Evolutionary conservation across 1,140 invertebrate species (phyloP).

Genomic region (Penaeus japonicus): DNA sequence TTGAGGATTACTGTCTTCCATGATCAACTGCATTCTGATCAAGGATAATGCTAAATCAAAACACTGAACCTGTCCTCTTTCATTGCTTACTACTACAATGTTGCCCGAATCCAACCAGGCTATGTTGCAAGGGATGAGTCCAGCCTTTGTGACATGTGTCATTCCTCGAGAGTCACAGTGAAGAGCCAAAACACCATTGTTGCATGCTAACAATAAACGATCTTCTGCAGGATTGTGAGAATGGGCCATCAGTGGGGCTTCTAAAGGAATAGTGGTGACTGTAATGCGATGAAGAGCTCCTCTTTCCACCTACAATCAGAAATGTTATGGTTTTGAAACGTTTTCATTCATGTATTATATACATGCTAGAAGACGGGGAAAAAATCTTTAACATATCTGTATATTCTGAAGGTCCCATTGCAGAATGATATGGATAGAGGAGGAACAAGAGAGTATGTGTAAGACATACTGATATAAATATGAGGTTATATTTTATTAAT

Average conservation of each 20-base stretch:
- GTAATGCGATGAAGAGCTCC: conserved; percentile 71
- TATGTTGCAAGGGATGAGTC: conserved; percentile 74
- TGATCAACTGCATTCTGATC: conserved; percentile 74
- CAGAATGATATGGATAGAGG: too few relatives aligned
- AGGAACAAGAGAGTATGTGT: too few relatives aligned
- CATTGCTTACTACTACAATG: conserved; percentile 75
- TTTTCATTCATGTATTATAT: neutral
- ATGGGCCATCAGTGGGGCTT: conserved; percentile 66
- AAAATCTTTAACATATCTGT: too few relatives aligned
- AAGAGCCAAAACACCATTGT: conserved; percentile 79
- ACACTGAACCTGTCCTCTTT: conserved; percentile 78
- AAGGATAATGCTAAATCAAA: conserved; percentile 77
- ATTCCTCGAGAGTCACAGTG: conserved; percentile 73
- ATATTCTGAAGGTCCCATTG: too few relatives aligned
- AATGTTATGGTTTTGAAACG: conserved; percentile 64
- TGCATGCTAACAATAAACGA: conserved; percentile 77
- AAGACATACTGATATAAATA: too few relatives aligned
- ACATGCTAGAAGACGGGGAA: too few relatives aligned
- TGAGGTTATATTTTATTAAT: too few relatives aligned
- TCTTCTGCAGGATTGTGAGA: conserved; percentile 71
- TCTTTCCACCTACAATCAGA: conserved; percentile 46
- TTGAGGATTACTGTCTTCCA: conserved; percentile 73
- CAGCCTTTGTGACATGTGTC: conserved; percentile 71
- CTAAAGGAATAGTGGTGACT: conserved; percentile 75
- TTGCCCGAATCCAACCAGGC: conserved; percentile 78